Evolutionary conservation across 64 coral and sea anemone genomes (phyloP), one percentile per base, ranked within the genome.

Genomic region (Orbicella faveolata): DNA sequence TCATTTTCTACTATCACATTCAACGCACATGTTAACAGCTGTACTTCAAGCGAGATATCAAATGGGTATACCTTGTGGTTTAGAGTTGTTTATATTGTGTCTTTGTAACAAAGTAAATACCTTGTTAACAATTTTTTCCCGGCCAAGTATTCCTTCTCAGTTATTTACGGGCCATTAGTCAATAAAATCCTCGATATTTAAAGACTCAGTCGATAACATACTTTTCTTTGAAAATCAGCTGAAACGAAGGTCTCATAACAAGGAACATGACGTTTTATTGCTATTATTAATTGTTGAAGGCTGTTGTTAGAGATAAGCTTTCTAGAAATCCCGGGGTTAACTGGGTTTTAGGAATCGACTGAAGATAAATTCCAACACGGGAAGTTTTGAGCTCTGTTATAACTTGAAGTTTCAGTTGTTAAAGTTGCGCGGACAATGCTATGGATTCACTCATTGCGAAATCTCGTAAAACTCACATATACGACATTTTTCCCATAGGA

Each of bases 231-330:
- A 37, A 83, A 5, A 15, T 6, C 55, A 20, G 6, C 80, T 83
- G 11, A 44, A 83, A 66, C 80, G 62, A 20, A 34, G 66, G 8
- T 62, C 51, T 26, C 4, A 48, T 34, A 2, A 41, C 12, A 65
- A 33, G 11, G 26, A 13, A 26, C 25, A 0, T 54, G 39, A 17
- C 75, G 39, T 41, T 77, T 18, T 48, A 78, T 61, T 61, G 4
- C 8, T 61, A 59, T 68, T 25, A 68, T 20, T 36, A 34, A 62
- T 34, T 67, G 44, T 48, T 48, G 44, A 48, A 23, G 4, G 62
- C 68, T 62, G 13, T 13, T 83, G 80, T 52, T 23, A 70, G 82
- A 51, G 65, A 72, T 73, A 85, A 85, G 37, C 36, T 15, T 65
- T 85, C 25, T 26, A n/a, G 25, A 59, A 59, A 16, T 59, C 0